Evolutionary conservation across 1,140 invertebrate genomes (phyloP), one percentile per base, ranked within the genome.

Genomic region (Bombyx mandarina): DNA sequence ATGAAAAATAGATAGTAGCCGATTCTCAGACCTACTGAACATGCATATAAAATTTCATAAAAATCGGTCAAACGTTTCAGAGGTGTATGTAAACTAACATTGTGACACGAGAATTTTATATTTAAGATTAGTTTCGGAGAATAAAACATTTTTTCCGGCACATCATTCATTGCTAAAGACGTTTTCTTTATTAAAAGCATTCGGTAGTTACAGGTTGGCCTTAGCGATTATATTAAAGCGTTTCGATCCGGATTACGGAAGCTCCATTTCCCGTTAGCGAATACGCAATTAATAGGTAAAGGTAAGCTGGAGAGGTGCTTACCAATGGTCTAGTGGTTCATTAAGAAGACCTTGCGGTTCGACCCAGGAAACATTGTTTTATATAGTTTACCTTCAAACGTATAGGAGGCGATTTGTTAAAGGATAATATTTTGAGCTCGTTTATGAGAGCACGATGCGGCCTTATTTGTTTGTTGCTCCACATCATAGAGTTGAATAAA

Each of bases 361-460:
- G 54, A 52, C 54, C 55, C 22, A 43, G 48, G 47, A 56, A 56
- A 56, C 47, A 58, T 52, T 59, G 58, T 61, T 58, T 46, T 35
- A 57, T 52, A 53, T 55, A 61, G 59, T 65, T 65, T 65, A 61
- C 50, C 57, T 58, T 61, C 55, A 56, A 56, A 56, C 42, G 60
- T 51, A 61, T 50, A 56, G 53, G 56, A 45, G 64, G 71, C 78
- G 77, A 83, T 83, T 79, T 81, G 73, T 83, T 73, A 73, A 62
- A 61, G 80, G 75, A 81, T 81, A 77, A 77, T 77, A 69, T 75
- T 35, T 78, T 79, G 71, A 77, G 75, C 71, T 66, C 80, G 75
- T 77, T 77, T 79, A 83, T 79, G 73, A 75, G 72, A 75, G 73
- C 72, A 69, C 74, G 74, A 79, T 75, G 71, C 65, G 61, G 68